These are phyloP conservation scores for Thalassarche chlororhynchos DNA, from an alignment of 2,113 vertebrate species.

Conservation along the genomic window DNA sequence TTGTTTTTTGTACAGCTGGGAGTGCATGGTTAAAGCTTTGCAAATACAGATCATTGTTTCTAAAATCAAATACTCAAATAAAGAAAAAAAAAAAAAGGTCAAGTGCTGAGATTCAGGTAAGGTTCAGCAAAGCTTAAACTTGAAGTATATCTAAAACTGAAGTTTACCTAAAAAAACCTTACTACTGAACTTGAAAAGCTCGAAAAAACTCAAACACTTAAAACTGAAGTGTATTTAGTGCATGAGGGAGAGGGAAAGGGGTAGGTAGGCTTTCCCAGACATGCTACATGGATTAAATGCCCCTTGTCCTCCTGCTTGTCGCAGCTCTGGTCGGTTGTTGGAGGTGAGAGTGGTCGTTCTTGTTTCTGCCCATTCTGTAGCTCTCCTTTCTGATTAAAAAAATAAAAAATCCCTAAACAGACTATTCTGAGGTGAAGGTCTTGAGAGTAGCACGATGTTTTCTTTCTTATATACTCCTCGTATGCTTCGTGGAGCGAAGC, in stretches of 20 bases:
- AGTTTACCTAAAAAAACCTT: background rate
- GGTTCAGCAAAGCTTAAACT: background rate
- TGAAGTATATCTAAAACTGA: background rate
- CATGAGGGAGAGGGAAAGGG: background rate
- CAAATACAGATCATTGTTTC: background rate
- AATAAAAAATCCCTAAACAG: accelerated
- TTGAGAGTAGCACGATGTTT: background rate
- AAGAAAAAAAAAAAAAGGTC: background rate
- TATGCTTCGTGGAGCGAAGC: background rate
- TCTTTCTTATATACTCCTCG: accelerated
- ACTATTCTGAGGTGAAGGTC: background rate
- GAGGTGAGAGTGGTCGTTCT: background rate
- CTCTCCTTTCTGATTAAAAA: background rate
- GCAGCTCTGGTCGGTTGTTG: background rate
- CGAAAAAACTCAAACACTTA: background rate
- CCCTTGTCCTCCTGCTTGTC: accelerated
- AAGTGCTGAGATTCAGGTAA: background rate
- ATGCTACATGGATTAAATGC: background rate
- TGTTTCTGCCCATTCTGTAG: background rate
- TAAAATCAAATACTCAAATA: background rate
- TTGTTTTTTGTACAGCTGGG: background rate
- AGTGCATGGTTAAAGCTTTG: background rate
- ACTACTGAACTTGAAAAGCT: background rate
- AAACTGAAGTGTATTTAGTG: background rate
- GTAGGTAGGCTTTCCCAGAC: background rate